phyloP scores from a whole-genome alignment of 2,888 invertebrate species.

The Drosophila nr. fundita region DNA sequence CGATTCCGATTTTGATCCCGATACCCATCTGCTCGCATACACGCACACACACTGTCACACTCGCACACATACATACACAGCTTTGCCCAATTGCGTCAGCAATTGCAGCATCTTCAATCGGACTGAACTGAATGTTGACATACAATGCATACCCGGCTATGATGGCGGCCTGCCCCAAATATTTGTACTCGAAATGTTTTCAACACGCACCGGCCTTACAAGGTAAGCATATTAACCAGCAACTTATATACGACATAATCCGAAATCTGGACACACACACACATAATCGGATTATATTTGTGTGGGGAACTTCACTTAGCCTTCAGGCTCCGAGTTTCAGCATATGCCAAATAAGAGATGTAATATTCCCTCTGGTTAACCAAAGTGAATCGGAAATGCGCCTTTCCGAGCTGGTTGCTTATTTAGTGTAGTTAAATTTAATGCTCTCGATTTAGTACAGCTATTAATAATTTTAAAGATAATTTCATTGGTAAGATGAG shows the following conservation, averaged over 20 bases:
- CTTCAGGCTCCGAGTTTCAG: constrained; percentile 25
- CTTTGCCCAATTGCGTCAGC: constrained; percentile 93
- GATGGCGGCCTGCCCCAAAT: constrained; percentile 95
- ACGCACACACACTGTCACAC: constrained; percentile 34
- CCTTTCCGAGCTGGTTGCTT: neutral
- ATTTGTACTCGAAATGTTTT: constrained; percentile 92
- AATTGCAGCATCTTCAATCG: constrained; percentile 95
- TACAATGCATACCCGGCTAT: constrained; percentile 93
- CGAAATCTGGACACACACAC: constrained; percentile 30
- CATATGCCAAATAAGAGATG: constrained; percentile 56
- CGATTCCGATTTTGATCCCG: constrained; percentile 13
- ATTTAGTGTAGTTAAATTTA: neutral
- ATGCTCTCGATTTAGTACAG: neutral
- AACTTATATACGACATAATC: constrained; percentile 31
- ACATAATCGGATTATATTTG: constrained; percentile 64
- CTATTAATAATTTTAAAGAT: neutral
- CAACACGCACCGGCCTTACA: constrained; percentile 84
- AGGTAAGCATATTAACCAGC: constrained; percentile 83
- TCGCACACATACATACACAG: constrained; percentile 85
- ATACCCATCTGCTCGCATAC: constrained; percentile 38
- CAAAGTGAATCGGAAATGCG: constrained; percentile 14
- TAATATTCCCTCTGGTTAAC: constrained; percentile 16
- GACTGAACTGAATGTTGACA: constrained; percentile 92
- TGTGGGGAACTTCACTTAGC: constrained; percentile 24
- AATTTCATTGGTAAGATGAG: neutral